Evolutionary conservation across 2,113 vertebrate genomes (phyloP).

Genomic region (Halcyon malimbica): DNA sequence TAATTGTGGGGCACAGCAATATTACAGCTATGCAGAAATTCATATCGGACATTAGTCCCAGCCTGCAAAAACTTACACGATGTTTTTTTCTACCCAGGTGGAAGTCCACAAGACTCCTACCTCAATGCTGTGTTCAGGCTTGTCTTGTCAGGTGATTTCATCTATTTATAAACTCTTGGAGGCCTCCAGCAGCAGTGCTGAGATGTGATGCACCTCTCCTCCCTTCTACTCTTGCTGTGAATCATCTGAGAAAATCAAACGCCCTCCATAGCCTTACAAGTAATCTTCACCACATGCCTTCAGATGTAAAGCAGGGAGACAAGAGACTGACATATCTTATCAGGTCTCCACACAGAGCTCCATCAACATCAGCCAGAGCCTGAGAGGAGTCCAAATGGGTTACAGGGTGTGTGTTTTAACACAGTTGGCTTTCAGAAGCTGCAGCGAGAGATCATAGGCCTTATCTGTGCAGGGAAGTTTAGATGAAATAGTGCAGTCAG

Average conservation of each 20-base stretch:
- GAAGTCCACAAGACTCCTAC: background rate
- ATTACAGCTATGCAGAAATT: background rate
- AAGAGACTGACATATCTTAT: conserved; percentile 33
- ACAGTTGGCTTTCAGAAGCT: conserved; percentile 5
- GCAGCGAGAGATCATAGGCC: background rate
- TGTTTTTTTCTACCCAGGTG: background rate
- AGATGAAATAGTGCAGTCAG: background rate
- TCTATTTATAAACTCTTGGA: background rate
- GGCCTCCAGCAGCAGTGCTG: background rate
- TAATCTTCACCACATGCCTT: background rate
- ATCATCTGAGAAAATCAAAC: background rate
- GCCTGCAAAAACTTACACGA: background rate
- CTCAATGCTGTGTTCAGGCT: background rate
- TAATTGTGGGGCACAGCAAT: background rate
- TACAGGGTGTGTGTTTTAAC: background rate
- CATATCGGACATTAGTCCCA: background rate
- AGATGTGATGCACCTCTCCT: background rate
- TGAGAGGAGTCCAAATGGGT: background rate
- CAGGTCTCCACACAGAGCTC: background rate
- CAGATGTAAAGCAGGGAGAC: background rate
- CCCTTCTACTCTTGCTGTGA: background rate
- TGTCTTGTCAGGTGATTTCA: background rate
- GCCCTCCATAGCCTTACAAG: background rate
- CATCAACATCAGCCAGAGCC: background rate
- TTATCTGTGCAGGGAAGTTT: background rate